phyloP scores from a whole-genome alignment of 2,113 vertebrate genomes.

The Upupa epops region DNA sequence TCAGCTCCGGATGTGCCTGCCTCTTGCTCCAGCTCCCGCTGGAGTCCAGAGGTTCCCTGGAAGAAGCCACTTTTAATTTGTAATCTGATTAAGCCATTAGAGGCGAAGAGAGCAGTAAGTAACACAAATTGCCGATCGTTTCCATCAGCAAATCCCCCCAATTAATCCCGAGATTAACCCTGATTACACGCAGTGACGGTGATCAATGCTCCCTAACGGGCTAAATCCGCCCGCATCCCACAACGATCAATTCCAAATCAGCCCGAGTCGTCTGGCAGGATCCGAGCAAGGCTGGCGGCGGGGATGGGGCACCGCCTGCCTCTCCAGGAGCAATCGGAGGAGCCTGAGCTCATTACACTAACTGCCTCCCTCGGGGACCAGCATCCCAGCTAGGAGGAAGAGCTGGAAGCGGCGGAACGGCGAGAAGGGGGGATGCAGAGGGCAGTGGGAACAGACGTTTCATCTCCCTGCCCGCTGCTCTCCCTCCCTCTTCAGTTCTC shows the following conservation, averaged over 20 bases:
- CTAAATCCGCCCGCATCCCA: slow-evolving; percentile 63
- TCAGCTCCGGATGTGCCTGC: neutral
- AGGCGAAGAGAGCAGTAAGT: slow-evolving; percentile 64
- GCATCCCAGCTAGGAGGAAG: neutral
- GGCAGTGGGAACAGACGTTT: neutral
- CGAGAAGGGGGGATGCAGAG: neutral
- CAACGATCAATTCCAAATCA: slow-evolving; percentile 48
- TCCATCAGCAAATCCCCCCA: slow-evolving; percentile 69
- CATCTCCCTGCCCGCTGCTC: neutral
- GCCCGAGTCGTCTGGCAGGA: slow-evolving; percentile 39
- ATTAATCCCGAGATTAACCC: slow-evolving; percentile 75
- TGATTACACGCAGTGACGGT: slow-evolving; percentile 65
- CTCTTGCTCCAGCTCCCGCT: neutral
- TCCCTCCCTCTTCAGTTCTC: neutral
- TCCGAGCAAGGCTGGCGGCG: neutral
- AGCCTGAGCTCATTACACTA: neutral
- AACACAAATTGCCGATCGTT: slow-evolving; percentile 67
- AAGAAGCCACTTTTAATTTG: slow-evolving; percentile 70
- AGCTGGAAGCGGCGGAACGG: neutral
- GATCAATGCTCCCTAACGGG: slow-evolving; percentile 71
- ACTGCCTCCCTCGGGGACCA: slow-evolving; percentile 2
- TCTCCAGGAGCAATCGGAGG: neutral
- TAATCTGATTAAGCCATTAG: slow-evolving; percentile 74
- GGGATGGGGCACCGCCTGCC: neutral
- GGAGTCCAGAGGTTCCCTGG: slow-evolving; percentile 33